A percentile compares a stretch with the other conserved stretches of the same genome.
phyloP scores from a whole-genome alignment of 2,797 vertebrate genomes.

The Spinibarbus caldwelli region DNA sequence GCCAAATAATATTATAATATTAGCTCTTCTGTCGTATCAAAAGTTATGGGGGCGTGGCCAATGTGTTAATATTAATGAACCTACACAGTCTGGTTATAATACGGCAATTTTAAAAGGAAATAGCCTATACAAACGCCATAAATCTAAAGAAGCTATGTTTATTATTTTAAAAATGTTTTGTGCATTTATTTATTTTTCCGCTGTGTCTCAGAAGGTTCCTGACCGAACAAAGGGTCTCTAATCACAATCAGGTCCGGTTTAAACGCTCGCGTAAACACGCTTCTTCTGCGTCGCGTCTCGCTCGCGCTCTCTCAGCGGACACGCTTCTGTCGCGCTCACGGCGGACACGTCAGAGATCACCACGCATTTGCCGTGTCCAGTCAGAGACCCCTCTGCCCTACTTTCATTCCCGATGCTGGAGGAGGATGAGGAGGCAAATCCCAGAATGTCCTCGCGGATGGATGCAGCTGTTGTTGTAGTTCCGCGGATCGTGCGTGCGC shows the following conservation, averaged over 20 bases:
- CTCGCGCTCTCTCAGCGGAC: not conserved
- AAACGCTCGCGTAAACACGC: constrained; percentile 20
- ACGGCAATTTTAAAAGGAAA: not conserved
- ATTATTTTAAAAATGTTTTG: not conserved
- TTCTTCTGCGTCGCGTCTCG: not conserved
- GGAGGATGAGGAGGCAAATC: constrained; percentile 73
- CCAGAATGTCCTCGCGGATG: constrained; percentile 73
- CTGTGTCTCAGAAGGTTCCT: not conserved
- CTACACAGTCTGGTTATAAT: not conserved
- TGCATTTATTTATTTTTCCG: not conserved
- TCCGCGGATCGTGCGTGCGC: constrained; percentile 48
- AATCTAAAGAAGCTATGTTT: not conserved
- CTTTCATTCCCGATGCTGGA: constrained; percentile 73
- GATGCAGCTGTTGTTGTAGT: constrained; percentile 49
- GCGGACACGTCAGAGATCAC: constrained; percentile 13
- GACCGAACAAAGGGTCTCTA: constrained; percentile 1
- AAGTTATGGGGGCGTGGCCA: not conserved
- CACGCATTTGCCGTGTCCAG: constrained; percentile 10
- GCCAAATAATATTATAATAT: not conserved
- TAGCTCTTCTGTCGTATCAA: not conserved
- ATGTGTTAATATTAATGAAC: not conserved
- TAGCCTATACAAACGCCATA: not conserved
- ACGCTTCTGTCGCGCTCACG: not conserved
- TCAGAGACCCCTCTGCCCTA: constrained; percentile 70
- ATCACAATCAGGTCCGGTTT: constrained; percentile 14